Base-by-base conservation (phyloP, 2,113 vertebrate species). In the Ammodytes marinus region DNA sequence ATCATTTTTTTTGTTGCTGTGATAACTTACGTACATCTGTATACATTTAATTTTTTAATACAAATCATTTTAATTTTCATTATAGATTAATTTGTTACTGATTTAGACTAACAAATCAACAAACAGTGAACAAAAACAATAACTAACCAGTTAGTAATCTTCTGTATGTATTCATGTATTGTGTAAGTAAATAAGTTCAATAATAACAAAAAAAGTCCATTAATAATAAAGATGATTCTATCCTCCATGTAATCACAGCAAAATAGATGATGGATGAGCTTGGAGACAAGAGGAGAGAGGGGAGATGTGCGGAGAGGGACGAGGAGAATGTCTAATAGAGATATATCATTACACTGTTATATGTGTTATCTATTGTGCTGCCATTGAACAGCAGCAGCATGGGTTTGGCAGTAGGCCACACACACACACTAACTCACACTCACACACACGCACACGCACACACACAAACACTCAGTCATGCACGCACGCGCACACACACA, bases 321-420 rank as follows among this genome's bases (percentile, higher is more conserved):
- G 76, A 83, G 64, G 75, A 87, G 79, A 40, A 76, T 50, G 82
- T 82, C 84, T 91, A 86, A 84, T 79, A 77, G 80, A 89, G 86
- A 83, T 89, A 87, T 91, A 94, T 90, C 88, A 86, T 91, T 87
- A 91, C 89, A 91, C 84, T 86, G 74, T 93, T 89, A 91, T 83
- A 89, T 71, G 86, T 90, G 89, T 91, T 82, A 89, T 89, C 88
- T 79, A 88, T 91, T 90, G 84, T 92, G 77, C 88, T 81, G 84
- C 88, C 77, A 90, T 88, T 86, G 90, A 92, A 86, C 88, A 86
- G 80, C 83, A 82, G 83, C 87, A 89, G 85, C 88, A 83, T 88
- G 85, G 60, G 79, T 71, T 86, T 90, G 91, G 88, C 86, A 89
- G 86, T 74, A 80, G 88, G 79, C 82, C 89, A 88, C 27, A 3